Percentiles rank a stretch among this genome's conserved stretches.
These are phyloP conservation scores for Ailurus styani DNA, from an alignment of 2,113 vertebrate species.

Conservation along the genomic window DNA sequence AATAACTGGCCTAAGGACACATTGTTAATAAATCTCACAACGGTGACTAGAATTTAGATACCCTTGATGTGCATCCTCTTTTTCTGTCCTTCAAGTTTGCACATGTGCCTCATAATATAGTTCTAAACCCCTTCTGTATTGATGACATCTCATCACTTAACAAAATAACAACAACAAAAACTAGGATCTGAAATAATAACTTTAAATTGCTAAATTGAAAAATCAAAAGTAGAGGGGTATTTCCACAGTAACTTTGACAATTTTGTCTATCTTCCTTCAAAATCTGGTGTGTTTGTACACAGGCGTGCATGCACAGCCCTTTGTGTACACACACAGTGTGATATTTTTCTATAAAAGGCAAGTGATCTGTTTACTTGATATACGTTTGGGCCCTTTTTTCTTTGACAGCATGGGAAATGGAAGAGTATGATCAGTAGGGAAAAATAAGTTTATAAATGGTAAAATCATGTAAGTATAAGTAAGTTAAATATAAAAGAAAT, in stretches of 20 bases:
- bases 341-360: background rate
- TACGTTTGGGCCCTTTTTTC: background rate
- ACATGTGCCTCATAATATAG: background rate
- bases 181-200: background rate
- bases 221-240: background rate
- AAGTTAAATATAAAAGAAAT: background rate
- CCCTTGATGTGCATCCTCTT: background rate
- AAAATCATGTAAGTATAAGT: background rate
- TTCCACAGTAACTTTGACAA: background rate
- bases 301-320: rapidly evolving
- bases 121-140: background rate
- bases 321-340: rapidly evolving
- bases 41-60: background rate
- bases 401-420: background rate
- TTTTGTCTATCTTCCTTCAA: background rate
- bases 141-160: background rate
- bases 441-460: background rate
- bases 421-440: background rate
- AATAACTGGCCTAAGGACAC: background rate
- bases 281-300: background rate
- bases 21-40: background rate
- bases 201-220: background rate
- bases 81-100: background rate
- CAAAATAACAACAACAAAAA: background rate
- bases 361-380: background rate